A percentile compares a stretch with the other conserved stretches of the same genome.
Evolutionary conservation across 2,888 invertebrate species (phyloP).

Genomic region (Brachypterus glaber): DNA sequence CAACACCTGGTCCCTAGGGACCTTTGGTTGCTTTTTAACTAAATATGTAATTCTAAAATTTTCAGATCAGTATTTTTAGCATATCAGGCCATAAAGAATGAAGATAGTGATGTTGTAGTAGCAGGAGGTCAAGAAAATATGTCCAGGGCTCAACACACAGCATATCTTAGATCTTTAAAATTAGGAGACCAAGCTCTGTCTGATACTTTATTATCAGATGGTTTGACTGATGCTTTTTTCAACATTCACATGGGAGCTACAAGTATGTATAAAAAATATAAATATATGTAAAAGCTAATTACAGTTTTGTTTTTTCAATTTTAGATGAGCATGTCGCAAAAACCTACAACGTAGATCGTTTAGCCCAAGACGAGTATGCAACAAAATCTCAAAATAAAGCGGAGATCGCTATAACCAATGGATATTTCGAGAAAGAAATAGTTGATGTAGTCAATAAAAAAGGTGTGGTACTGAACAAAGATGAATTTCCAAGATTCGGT

Average conservation of each 20-base stretch:
- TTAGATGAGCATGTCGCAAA: slow-evolving; percentile 68
- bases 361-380: slow-evolving; percentile 64
- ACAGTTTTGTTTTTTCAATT: too few species aligned
- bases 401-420: slow-evolving; percentile 50
- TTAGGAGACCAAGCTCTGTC: slow-evolving; percentile 53
- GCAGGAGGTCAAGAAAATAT: slow-evolving; percentile 79
- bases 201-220: slow-evolving; percentile 61
- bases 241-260: slow-evolving; percentile 73
- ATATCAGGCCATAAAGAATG: slow-evolving; percentile 55
- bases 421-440: slow-evolving; percentile 62
- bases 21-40: too few species aligned
- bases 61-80: slow-evolving; percentile 56
- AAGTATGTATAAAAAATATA: slow-evolving; percentile 8
- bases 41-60: too few species aligned
- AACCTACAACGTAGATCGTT: slow-evolving; percentile 52
- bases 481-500: slow-evolving; percentile 61
- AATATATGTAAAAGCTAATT: too few species aligned
- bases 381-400: slow-evolving; percentile 57
- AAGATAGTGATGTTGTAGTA: slow-evolving; percentile 58
- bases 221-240: slow-evolving; percentile 65
- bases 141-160: slow-evolving; percentile 64
- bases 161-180: slow-evolving; percentile 56
- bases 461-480: slow-evolving; percentile 42
- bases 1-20: too few species aligned
- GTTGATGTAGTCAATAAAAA: slow-evolving; percentile 46